These are phyloP conservation scores for Latrodectus hesperus DNA, from an alignment of 2,888 invertebrate species.

Conservation along the genomic window DNA sequence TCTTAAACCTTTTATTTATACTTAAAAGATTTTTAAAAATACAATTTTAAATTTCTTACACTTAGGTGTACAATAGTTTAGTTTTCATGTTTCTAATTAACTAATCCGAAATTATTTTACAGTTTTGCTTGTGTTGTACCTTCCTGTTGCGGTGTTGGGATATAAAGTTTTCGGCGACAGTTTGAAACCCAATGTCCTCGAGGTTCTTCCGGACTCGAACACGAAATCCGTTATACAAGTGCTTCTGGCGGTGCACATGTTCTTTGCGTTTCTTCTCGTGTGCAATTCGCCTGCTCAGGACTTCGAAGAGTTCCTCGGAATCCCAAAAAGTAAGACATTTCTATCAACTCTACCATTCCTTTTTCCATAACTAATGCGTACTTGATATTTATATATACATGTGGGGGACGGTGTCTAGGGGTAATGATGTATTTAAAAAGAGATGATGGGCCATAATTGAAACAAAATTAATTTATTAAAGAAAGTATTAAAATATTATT, in stretches of 20 bases:
- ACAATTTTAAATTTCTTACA: no score
- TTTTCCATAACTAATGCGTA: no score
- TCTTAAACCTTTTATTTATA: no score
- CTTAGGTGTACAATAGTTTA: background rate
- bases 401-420: no score
- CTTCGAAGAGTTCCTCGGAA: constrained; percentile 84
- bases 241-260: constrained; percentile 81
- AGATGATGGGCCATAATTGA: no score
- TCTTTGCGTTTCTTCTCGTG: constrained; percentile 82
- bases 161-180: constrained; percentile 81
- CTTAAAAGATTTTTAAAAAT: no score
- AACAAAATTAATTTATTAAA: no score
- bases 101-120: background rate
- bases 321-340: constrained; percentile 81
- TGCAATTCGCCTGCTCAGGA: constrained; percentile 86
- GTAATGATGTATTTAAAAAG: no score
- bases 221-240: constrained; percentile 79
- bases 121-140: constrained; percentile 80
- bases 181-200: constrained; percentile 85
- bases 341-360: no score
- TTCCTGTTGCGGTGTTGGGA: constrained; percentile 82
- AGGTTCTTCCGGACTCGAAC: constrained; percentile 78
- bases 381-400: no score
- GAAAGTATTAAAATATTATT: no score
- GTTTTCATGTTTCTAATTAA: background rate